Base-by-base conservation (phyloP, 2,797 vertebrate species). In the Paramormyrops hopkinsi region DNA sequence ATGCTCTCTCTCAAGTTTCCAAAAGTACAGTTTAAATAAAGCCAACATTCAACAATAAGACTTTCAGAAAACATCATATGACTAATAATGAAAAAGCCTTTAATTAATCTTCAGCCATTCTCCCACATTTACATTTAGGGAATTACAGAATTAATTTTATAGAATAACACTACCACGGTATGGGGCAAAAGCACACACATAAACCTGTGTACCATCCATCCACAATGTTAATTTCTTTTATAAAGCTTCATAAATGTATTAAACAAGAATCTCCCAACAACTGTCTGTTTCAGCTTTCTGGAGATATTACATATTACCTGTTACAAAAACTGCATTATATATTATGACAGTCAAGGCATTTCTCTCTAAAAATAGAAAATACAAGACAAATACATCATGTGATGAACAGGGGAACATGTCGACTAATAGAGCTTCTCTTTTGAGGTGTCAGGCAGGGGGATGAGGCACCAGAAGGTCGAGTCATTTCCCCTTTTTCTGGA, bases 11-110 rank as follows among this genome's bases (percentile, higher is more conserved):
- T 62, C 3, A 65, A 69, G 56, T 69, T 33, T 37, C 33, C 12
- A 48, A 59, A 48, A 41, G 5, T 56, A 62, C 5, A 41, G n/a
- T 19, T 86, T 88, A 87, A 88, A 65, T 88, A 62, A 46, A 91
- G 91, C 92, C 88, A 92, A 89, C 79, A 90, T 90, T 90, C 79
- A 91, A 91, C 89, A 92, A 92, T 93, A 84, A 89, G 76, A 44
- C 25, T 83, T 54, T 48, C 53, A 56, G 73, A 44, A 25, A 65
- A 59, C 41, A 19, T 41, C 90, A 92, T 89, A 91, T 90, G 83
- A 88, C 89, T 76, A 92, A 90, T 91, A 91, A 92, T 91, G 89
- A 90, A 37, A 92, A 90, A 88, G 59, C 65, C 76, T 91, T 86
- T 89, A 89, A 89, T 88, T 90, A 79, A 14, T 89, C 82, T 82